Base-by-base conservation (phyloP, 2,113 vertebrate genomes). In the Dendropsophus ebraccatus region DNA sequence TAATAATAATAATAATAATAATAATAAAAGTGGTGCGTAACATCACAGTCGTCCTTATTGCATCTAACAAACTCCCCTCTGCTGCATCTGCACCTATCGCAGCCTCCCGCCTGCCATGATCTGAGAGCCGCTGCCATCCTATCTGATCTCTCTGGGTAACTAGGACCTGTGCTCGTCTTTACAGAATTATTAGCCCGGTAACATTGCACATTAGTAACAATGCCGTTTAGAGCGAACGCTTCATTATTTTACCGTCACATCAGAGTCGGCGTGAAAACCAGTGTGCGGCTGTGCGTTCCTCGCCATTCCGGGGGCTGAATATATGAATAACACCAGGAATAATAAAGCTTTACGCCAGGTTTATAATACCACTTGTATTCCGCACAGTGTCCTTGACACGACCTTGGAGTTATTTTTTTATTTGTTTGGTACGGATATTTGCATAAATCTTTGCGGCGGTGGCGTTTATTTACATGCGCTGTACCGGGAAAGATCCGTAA, bases 191-290 rank as follows among this genome's bases (percentile, higher is more conserved):
- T 30, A 62, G 37, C n/a, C 30, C 9, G 54, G 12, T 50, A 41
- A n/a, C 54, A 58, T 62, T 60, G 54, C 2, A n/a, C 70, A 76
- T 84, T 84, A 62, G 37, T 76, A 49, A 76, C 65, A 84, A 76
- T 49, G 56, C 56, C 54, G 56, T 76, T 84, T 54, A 65, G 72
- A 76, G 72, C 49, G 65, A 84, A 84, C 35, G 37, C 70, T 84
- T 84, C 56, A 76, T 84, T 76, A 84, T 84, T 65, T 84, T 14
- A 16, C 82, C 50, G 72, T 65, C 73, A 76, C 72, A 76, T 65
- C 54, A 19, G 13, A 41, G 25, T 73, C 37, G 32, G 47, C 16
- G 49, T 56, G 37, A 83, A 65, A 21, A 41, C 30, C 7, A 50
- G 17, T 50, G 52, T 30, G 56, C 72, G 50, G 32, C 32, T 84